Percentiles rank a stretch among this genome's conserved stretches.
phyloP scores from a whole-genome alignment of 2,888 invertebrate genomes.

The Tanytarsus gracilentus region DNA sequence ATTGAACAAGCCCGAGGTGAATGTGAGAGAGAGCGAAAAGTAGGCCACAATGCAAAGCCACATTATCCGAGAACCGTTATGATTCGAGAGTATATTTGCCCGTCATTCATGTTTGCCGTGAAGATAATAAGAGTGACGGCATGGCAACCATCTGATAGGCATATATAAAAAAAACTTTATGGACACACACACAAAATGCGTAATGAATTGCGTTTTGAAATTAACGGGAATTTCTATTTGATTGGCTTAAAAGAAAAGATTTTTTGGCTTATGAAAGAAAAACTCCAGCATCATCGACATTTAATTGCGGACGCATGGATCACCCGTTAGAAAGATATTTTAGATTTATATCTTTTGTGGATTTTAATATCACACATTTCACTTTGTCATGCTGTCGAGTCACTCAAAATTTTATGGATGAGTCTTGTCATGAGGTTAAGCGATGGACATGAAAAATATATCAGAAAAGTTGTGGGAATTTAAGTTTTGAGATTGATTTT shows the following conservation, averaged over 20 bases:
- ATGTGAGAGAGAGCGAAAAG: too few species aligned
- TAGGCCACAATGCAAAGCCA: constrained; percentile 8
- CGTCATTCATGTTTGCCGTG: background rate
- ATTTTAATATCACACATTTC: too few species aligned
- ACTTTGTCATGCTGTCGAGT: too few species aligned
- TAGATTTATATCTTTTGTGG: too few species aligned
- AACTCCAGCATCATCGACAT: background rate
- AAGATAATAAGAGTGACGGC: background rate
- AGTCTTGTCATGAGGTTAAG: too few species aligned
- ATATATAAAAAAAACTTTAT: background rate
- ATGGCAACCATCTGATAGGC: background rate
- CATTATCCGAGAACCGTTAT: constrained; percentile 6
- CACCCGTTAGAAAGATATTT: too few species aligned
- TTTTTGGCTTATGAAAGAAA: background rate
- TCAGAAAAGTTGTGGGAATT: too few species aligned
- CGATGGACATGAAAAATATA: too few species aligned
- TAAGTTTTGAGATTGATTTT: too few species aligned
- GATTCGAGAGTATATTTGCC: background rate
- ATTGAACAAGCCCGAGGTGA: background rate
- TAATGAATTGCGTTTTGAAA: too few species aligned
- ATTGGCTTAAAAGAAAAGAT: background rate
- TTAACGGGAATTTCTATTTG: constrained; percentile 3
- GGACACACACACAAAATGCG: background rate
- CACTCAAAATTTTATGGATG: too few species aligned
- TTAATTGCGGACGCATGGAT: too few species aligned